phyloP scores from a whole-genome alignment of 2,797 vertebrate genomes.

The Sorex maritimensis region DNA sequence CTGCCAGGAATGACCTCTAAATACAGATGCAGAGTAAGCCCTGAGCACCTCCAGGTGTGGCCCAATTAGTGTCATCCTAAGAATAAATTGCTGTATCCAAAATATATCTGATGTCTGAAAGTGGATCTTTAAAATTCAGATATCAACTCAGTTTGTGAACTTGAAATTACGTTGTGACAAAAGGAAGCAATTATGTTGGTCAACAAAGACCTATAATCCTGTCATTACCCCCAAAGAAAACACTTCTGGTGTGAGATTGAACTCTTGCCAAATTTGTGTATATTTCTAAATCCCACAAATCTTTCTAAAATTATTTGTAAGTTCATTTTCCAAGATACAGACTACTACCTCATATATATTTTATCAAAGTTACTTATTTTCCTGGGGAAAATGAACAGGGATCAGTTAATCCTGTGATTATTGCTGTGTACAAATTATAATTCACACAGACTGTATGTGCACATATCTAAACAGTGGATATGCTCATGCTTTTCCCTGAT shows the following conservation, averaged over 20 bases:
- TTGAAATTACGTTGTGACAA: background rate
- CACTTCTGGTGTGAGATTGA: background rate
- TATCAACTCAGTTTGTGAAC: background rate
- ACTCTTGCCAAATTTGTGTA: background rate
- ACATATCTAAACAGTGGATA: background rate
- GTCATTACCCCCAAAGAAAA: background rate
- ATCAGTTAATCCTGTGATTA: background rate
- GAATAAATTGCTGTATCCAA: background rate
- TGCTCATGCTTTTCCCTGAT: background rate
- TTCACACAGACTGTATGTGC: background rate
- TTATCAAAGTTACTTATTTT: background rate
- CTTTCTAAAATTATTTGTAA: background rate
- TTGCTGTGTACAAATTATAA: no score
- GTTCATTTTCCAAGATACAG: background rate
- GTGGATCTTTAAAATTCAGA: slow-evolving; percentile 27
- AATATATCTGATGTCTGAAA: background rate
- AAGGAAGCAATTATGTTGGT: background rate
- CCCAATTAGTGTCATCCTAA: no score
- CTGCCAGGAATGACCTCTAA: no score
- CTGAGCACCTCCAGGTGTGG: no score
- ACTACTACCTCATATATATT: background rate
- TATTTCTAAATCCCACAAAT: background rate
- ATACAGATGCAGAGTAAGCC: no score
- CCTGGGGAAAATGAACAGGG: background rate
- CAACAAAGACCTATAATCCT: background rate